phyloP scores from a whole-genome alignment of 2,113 vertebrate species.

The Erythrolamprus reginae region DNA sequence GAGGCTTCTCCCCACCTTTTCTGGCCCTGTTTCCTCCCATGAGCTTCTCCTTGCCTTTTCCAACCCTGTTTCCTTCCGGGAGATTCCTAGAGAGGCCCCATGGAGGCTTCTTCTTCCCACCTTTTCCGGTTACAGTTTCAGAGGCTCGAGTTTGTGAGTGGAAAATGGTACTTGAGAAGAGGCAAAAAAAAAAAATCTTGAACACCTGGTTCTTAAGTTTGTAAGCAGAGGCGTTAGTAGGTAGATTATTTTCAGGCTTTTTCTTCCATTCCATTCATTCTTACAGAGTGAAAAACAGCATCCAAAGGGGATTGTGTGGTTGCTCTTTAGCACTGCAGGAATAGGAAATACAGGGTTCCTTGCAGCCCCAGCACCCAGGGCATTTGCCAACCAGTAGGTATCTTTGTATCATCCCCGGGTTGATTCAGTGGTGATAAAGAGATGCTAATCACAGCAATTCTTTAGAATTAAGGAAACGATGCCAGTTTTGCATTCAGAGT shows the following conservation, averaged over 20 bases:
- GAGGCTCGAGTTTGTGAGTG: too few species aligned
- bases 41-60: too few species aligned
- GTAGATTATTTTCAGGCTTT: not conserved
- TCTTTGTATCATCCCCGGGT: accelerated
- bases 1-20: too few species aligned
- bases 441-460: not conserved
- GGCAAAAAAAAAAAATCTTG: too few species aligned
- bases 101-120: too few species aligned
- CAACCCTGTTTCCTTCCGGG: too few species aligned
- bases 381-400: accelerated
- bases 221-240: too few species aligned
- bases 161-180: too few species aligned
- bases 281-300: not conserved
- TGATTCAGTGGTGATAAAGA: not conserved
- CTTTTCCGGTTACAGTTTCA: too few species aligned
- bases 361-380: accelerated
- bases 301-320: accelerated
- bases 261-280: not conserved
- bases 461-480: accelerated
- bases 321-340: accelerated
- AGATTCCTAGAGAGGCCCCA: too few species aligned
- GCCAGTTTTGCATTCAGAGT: accelerated
- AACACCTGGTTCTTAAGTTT: too few species aligned
- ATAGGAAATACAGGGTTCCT: not conserved
- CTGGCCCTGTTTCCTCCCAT: too few species aligned